These are phyloP conservation scores for Corythoichthys intestinalis DNA, from an alignment of 2,113 vertebrate genomes.

Conservation along the genomic window DNA sequence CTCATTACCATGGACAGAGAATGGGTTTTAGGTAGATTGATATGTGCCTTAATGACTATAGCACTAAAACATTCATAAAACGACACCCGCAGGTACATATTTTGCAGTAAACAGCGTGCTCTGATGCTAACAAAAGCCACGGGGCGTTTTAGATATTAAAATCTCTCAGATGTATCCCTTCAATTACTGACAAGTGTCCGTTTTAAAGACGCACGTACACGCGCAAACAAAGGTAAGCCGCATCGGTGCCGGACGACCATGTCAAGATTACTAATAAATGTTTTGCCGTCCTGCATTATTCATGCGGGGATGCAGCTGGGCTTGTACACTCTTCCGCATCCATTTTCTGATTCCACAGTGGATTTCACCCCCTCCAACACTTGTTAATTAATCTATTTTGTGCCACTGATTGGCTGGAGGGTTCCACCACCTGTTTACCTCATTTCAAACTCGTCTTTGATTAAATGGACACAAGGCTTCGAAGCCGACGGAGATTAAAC, in stretches of 20 bases:
- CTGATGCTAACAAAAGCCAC: conserved; percentile 30
- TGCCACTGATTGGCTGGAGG: conserved; percentile 65
- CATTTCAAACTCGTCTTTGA: conserved; percentile 51
- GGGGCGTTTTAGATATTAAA: conserved; percentile 50
- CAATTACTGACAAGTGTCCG: conserved; percentile 24
- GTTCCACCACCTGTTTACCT: conserved; percentile 65
- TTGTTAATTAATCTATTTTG: conserved; percentile 64
- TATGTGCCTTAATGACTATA: conserved; percentile 52
- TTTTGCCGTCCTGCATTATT: conserved; percentile 22
- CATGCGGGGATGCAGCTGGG: conserved; percentile 27
- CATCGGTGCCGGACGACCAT: background rate
- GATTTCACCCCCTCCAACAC: conserved; percentile 34
- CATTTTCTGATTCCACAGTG: conserved; percentile 28
- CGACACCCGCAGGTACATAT: conserved; percentile 56
- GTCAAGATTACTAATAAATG: conserved; percentile 15
- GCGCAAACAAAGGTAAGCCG: conserved; percentile 7
- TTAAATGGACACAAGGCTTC: conserved; percentile 58
- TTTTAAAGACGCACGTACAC: conserved; percentile 23
- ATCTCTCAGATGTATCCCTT: conserved; percentile 38
- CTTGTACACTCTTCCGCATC: conserved; percentile 24
- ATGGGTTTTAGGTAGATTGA: conserved; percentile 57
- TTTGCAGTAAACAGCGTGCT: conserved; percentile 18
- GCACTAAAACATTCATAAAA: conserved; percentile 62
- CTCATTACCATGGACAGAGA: conserved; percentile 59
- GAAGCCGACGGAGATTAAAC: conserved; percentile 41